Evolutionary conservation across 2,888 invertebrate genomes (phyloP), one percentile per base, ranked within the genome.

Genomic region (Sturmia bella): DNA sequence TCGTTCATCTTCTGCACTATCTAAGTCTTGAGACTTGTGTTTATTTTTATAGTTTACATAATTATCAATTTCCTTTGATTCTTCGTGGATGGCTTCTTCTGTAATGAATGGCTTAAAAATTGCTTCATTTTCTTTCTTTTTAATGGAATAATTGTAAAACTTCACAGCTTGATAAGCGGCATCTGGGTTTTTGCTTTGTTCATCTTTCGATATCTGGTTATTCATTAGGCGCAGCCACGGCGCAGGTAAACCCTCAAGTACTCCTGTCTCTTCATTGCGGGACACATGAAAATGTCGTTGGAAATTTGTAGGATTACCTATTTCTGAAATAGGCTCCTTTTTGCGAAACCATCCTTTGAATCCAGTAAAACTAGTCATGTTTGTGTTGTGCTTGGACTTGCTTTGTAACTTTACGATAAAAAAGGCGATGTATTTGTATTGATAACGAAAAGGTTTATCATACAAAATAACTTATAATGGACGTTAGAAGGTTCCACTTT

Each of bases 121-220:
- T 56, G 94, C 94, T 68, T 93, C 93, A 56, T 93, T 93, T 59
- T 94, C 94, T 86, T 95, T 95, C 86, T 96, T 95, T 88, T 96
- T 96, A 85, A 96, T 95, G 11, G 96, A 95, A 91, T 96, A 96
- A 89, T 97, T 96, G 89, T 97, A 97, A 89, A 95, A 97, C 87
- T 96, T 96, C 68, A 98, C 94, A 27, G 98, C 98, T 88, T 97
- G 96, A 73, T 97, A 94, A 1, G 97, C 97, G 43, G 97, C 97
- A 87, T 95, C 94, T 2, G 98, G 98, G 91, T 98, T 96, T 87
- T 97, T 94, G 89, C 95, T 94, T 91, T 97, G 97, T 89, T 98
- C 98, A 48, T 95, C 95, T 86, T 95, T 94, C 43, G 96, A 95
- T 84, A 98, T 96, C 89, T 97, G 96, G 15, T 95, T 93, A 87